Percentiles rank a stretch among this genome's conserved stretches.
Conservation (phyloP, 2,113 vertebrate genomes). For the Cricetomys ansorgei region DNA sequence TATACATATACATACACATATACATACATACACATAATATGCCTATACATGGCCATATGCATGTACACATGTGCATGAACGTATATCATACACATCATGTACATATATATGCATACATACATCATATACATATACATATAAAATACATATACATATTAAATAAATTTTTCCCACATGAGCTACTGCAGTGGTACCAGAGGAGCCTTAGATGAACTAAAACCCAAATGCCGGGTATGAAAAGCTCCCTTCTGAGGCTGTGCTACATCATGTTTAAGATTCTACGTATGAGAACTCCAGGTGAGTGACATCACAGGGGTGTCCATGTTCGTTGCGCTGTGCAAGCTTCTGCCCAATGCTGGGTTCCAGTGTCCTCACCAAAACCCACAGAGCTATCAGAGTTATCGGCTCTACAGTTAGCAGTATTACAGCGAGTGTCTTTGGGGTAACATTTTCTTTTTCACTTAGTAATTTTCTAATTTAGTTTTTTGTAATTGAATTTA, state of each 20-base stretch:
- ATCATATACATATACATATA: background rate
- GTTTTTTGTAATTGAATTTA: too few species aligned
- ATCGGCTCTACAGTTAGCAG: background rate
- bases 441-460: constrained; percentile 6
- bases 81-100: background rate
- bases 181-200: background rate
- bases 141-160: background rate
- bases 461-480: too few species aligned
- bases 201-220: background rate
- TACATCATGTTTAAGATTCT: background rate
- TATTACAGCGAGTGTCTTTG: background rate
- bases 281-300: background rate
- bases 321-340: background rate
- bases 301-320: background rate
- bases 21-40: background rate
- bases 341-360: background rate
- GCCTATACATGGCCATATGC: background rate
- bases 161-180: background rate
- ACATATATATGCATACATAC: background rate
- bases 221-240: too few species aligned
- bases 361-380: background rate
- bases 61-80: background rate
- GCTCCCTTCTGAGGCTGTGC: background rate
- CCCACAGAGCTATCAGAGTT: background rate
- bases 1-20: too few species aligned